These are phyloP conservation scores for Netelia inedita DNA, from an alignment of 2,888 invertebrate species.

Conservation along the genomic window DNA sequence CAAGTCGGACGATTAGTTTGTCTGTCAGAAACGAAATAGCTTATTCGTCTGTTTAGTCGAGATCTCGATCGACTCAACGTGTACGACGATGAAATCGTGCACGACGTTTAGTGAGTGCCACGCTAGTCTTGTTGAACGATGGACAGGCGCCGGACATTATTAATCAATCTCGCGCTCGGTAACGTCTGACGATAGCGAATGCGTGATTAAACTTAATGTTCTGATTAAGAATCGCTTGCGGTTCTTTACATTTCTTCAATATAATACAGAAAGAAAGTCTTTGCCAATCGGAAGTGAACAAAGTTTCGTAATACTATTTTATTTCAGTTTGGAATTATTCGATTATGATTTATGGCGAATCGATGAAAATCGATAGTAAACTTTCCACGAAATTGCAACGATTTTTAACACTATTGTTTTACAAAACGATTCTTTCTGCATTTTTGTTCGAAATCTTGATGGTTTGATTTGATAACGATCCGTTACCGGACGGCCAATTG, in stretches of 20 bases:
- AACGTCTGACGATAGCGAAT: neutral
- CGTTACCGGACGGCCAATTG: conserved; percentile 59
- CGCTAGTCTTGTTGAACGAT: conserved; percentile 45
- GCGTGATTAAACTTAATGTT: conserved; percentile 13
- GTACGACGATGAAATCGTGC: conserved; percentile 22
- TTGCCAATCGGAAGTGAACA: neutral
- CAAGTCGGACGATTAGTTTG: conserved; percentile 36
- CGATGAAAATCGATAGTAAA: no score
- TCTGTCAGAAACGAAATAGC: conserved; percentile 57
- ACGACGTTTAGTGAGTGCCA: conserved; percentile 20
- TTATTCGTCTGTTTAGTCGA: conserved; percentile 62
- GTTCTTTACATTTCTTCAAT: no score
- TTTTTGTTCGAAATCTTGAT: conserved; percentile 13
- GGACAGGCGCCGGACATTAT: conserved; percentile 49
- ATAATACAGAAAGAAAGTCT: neutral
- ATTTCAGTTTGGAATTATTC: neutral
- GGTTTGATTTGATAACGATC: conserved; percentile 17
- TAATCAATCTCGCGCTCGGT: conserved; percentile 29
- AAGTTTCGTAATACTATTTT: neutral
- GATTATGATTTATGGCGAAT: neutral
- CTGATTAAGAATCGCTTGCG: neutral
- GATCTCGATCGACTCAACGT: conserved; percentile 24
- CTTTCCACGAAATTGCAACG: no score
- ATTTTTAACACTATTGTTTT: neutral
- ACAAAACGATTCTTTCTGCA: neutral